Evolutionary conservation across 2,797 vertebrate genomes (phyloP).

Genomic region (Gymnoscopelus microlampas): DNA sequence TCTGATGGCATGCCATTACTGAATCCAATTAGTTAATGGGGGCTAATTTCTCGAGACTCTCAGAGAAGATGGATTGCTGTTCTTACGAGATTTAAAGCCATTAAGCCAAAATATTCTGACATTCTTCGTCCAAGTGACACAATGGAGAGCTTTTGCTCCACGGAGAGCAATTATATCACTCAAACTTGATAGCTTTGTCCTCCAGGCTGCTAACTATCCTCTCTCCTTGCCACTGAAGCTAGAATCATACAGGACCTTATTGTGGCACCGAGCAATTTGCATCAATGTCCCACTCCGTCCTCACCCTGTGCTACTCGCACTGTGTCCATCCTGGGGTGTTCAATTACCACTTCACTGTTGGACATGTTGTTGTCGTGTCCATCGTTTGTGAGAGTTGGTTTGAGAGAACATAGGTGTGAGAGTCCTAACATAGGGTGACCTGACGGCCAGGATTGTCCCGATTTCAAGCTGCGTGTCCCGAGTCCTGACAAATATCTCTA

Average conservation of each 20-base stretch:
- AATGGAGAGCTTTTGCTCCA: constrained; percentile 73
- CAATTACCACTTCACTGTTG: too few species aligned
- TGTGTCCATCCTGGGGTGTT: constrained; percentile 57
- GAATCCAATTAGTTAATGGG: constrained; percentile 81
- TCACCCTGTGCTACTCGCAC: constrained; percentile 56
- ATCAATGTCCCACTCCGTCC: constrained; percentile 61
- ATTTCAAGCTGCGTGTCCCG: too few species aligned
- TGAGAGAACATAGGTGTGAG: background rate
- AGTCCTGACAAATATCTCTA: too few species aligned
- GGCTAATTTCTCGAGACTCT: constrained; percentile 72
- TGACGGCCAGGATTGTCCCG: too few species aligned
- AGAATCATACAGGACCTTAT: constrained; percentile 69
- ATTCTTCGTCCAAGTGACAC: constrained; percentile 67
- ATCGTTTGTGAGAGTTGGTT: constrained; percentile 3
- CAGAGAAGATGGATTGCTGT: constrained; percentile 68
- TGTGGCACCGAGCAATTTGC: constrained; percentile 74
- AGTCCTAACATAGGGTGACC: too few species aligned
- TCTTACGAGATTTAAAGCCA: constrained; percentile 69
- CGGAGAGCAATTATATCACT: constrained; percentile 75
- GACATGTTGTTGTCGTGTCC: too few species aligned
- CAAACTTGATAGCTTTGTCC: constrained; percentile 74
- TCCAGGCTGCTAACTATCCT: constrained; percentile 69
- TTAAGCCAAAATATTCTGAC: constrained; percentile 73
- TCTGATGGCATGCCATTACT: constrained; percentile 69
- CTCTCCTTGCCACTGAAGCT: constrained; percentile 44